A percentile compares a stretch with the other conserved stretches of the same genome.
phyloP scores from a whole-genome alignment of 2,113 vertebrate species.

The Neopipo cinnamomea region DNA sequence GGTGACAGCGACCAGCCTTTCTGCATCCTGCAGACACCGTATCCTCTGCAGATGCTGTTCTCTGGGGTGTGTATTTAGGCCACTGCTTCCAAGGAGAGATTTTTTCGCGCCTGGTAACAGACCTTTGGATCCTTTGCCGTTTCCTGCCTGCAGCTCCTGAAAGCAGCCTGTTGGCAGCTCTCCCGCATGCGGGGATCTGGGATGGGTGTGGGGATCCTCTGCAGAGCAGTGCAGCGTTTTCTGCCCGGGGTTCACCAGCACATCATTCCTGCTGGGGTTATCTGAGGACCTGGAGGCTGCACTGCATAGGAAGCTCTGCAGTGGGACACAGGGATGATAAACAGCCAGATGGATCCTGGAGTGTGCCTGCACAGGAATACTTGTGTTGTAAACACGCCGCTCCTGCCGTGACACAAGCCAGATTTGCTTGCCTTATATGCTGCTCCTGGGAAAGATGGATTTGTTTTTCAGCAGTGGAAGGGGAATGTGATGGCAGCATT shows the following conservation, averaged over 20 bases:
- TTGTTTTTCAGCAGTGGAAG: conserved; percentile 41
- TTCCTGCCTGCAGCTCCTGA: conserved; percentile 41
- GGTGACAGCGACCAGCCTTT: not conserved
- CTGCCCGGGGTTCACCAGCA: not conserved
- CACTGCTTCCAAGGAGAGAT: not conserved
- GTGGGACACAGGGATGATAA: conserved; percentile 24
- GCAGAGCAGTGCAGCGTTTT: not conserved
- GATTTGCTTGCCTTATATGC: conserved; percentile 51
- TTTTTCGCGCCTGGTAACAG: conserved; percentile 42
- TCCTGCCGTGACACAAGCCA: conserved; percentile 29
- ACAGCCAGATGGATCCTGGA: conserved; percentile 34
- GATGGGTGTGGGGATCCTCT: conserved; percentile 28
- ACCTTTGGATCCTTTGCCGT: conserved; percentile 3
- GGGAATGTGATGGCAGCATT: conserved; percentile 37
- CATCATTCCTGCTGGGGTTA: not conserved
- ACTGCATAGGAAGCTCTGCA: conserved; percentile 46
- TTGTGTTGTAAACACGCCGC: conserved; percentile 28
- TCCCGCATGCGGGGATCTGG: conserved; percentile 7
- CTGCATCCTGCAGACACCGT: not conserved
- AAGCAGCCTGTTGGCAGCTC: conserved; percentile 41
- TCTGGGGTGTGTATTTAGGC: not conserved
- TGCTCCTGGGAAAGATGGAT: conserved; percentile 11
- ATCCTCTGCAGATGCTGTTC: not conserved
- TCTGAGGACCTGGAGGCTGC: conserved; percentile 54
- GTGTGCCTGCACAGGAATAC: conserved; percentile 38